These are phyloP conservation scores for Brevimyrus niger DNA, from an alignment of 2,113 vertebrate genomes.

Conservation along the genomic window DNA sequence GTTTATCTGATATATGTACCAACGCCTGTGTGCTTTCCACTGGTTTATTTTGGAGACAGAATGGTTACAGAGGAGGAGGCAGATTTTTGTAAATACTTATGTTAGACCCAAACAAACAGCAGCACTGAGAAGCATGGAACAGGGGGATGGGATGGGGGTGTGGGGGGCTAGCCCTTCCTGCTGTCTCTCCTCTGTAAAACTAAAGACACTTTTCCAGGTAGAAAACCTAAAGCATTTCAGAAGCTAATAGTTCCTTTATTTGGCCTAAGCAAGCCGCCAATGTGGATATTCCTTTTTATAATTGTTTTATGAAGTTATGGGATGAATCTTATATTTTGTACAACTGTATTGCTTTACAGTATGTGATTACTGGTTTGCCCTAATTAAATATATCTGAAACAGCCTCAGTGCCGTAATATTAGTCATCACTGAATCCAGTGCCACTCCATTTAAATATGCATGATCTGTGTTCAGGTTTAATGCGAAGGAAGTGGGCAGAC, in stretches of 20 bases:
- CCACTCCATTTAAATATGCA: not conserved
- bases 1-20: not conserved
- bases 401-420: not conserved
- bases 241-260: not conserved
- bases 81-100: conserved; percentile 18
- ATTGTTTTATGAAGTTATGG: not conserved
- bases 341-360: not conserved
- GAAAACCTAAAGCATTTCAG: not conserved
- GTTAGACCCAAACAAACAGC: conserved; percentile 14
- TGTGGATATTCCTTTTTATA: not conserved
- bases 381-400: not conserved
- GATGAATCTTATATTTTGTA: not conserved
- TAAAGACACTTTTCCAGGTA: not conserved
- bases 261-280: not conserved
- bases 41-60: conserved; percentile 20
- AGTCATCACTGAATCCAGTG: not conserved
- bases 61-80: not conserved
- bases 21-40: not conserved
- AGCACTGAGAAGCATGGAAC: not conserved
- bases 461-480: not conserved
- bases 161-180: no score
- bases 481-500: not conserved
- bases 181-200: not conserved
- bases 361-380: not conserved
- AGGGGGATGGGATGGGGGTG: not conserved